Percentiles rank a stretch among this genome's conserved stretches.
These are phyloP conservation scores for Gallinago undulata DNA, from an alignment of 2,113 vertebrate species.

Conservation along the genomic window DNA sequence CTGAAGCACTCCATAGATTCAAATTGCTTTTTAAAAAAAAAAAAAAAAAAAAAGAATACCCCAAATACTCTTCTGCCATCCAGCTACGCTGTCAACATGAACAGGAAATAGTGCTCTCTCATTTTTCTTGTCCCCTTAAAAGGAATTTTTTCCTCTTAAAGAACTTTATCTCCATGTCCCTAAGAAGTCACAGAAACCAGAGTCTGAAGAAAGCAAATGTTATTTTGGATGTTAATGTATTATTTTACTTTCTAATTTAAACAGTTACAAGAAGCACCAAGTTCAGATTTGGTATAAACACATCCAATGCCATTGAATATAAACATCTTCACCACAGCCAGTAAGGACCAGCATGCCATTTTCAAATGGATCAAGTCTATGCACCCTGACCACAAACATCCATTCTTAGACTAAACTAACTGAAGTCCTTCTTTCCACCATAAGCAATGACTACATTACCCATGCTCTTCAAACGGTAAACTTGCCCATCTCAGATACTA, in stretches of 20 bases:
- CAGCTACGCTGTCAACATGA: neutral
- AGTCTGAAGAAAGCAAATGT: neutral
- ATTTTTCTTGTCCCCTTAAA: neutral
- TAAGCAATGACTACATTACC: neutral
- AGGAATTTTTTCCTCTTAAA: neutral
- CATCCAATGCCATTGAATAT: neutral
- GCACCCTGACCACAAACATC: neutral
- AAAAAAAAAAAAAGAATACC: neutral
- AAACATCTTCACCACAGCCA: neutral
- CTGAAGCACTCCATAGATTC: neutral
- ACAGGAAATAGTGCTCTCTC: neutral
- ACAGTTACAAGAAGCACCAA: neutral
- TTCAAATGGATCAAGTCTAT: neutral
- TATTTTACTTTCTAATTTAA: constrained; percentile 18
- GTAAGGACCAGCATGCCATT: neutral
- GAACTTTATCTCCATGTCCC: neutral
- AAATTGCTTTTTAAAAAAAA: neutral
- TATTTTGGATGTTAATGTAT: neutral
- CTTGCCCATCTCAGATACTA: neutral
- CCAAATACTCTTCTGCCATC: neutral
- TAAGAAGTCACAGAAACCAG: neutral
- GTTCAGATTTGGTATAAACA: neutral
- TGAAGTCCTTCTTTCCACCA: neutral
- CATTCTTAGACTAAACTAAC: neutral
- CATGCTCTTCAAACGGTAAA: neutral